Conservation (phyloP, 2,888 invertebrate genomes). For the Acrocyrtus sp. region DNA sequence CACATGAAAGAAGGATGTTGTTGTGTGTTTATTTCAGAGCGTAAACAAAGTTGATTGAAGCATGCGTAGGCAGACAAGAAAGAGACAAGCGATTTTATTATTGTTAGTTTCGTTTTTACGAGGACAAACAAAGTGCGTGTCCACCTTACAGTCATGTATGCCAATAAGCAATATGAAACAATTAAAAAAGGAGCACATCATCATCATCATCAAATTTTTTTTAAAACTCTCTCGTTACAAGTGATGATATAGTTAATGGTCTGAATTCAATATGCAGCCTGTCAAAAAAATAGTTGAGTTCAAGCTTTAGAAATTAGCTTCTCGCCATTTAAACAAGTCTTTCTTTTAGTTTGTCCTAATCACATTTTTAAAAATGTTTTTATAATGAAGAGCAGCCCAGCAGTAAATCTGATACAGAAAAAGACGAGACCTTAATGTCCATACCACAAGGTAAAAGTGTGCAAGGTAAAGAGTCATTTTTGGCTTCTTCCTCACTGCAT, state of each 20-base stretch:
- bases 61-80: constrained; percentile 25
- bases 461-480: neutral
- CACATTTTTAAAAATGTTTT: too few relatives aligned
- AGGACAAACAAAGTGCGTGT: neutral
- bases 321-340: neutral
- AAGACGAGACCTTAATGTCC: too few relatives aligned
- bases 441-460: neutral
- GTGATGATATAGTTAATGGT: neutral
- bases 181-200: constrained; percentile 25
- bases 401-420: too few relatives aligned
- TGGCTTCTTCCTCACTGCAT: neutral
- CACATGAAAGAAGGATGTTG: neutral
- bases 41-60: constrained; percentile 5
- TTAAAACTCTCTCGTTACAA: constrained; percentile 10
- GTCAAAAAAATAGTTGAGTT: too few relatives aligned
- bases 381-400: too few relatives aligned
- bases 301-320: too few relatives aligned
- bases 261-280: too few relatives aligned
- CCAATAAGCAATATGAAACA: neutral
- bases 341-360: neutral
- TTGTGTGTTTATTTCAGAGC: constrained; percentile 15
- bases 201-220: constrained; percentile 1
- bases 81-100: too few relatives aligned
- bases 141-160: too few relatives aligned
- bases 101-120: too few relatives aligned